Conservation (phyloP, 35 echinoderm and acorn worm genomes). For the Apostichopus parvimensis region DNA sequence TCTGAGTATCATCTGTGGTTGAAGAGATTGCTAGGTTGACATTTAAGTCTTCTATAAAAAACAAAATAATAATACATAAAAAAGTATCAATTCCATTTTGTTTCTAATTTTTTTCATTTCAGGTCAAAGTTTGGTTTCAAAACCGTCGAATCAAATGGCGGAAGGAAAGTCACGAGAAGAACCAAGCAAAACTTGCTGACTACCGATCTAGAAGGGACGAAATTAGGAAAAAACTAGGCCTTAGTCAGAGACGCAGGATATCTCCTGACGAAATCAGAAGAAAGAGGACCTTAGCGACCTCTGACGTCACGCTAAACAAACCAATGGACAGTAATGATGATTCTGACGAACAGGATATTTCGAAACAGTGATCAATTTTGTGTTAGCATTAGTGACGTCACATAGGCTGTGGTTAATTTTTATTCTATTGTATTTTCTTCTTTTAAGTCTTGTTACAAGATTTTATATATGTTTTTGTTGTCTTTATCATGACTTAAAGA, state of each 20-base stretch:
- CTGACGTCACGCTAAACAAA: background rate
- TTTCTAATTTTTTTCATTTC: background rate
- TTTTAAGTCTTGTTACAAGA: no score
- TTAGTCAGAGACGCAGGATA: background rate
- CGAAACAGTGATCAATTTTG: no score
- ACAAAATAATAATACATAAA: no score
- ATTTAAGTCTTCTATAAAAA: no score
- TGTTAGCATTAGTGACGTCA: no score
- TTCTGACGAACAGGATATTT: background rate
- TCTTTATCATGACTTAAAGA: no score
- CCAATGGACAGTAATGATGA: background rate
- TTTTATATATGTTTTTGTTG: no score
- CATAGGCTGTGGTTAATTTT: no score
- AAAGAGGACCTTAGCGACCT: background rate
- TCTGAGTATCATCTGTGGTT: no score
- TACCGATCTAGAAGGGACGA: conserved; percentile 53
- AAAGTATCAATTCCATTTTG: no score
- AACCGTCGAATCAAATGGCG: conserved; percentile 94
- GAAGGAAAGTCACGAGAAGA: conserved; percentile 82
- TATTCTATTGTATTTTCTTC: no score
- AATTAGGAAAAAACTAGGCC: conserved; percentile 30
- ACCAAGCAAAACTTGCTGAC: conserved; percentile 74
- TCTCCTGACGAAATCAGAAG: background rate
- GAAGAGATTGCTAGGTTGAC: no score
- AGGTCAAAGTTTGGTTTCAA: conserved; percentile 98